A percentile compares a stretch with the other conserved stretches of the same genome.
Conservation (phyloP, 2,113 vertebrate species). For the Reinhardtius hippoglossoides region DNA sequence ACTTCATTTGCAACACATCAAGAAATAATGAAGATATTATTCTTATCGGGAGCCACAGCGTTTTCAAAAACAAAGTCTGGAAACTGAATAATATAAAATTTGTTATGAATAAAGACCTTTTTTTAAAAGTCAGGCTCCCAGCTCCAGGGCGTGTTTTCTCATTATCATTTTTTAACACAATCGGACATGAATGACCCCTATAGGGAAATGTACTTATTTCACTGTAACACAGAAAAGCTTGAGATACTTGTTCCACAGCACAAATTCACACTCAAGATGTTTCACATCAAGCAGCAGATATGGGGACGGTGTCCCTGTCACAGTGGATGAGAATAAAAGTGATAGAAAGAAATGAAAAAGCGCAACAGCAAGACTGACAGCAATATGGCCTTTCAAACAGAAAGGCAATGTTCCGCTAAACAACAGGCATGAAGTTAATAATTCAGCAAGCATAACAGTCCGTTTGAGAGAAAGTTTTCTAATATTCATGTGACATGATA, state of each 20-base stretch:
- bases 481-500: constrained; percentile 81
- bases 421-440: constrained; percentile 70
- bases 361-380: constrained; percentile 31
- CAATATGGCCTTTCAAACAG: constrained; percentile 39
- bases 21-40: constrained; percentile 19
- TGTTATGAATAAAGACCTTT: constrained; percentile 20
- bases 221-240: constrained; percentile 3
- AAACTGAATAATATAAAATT: constrained; percentile 40
- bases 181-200: constrained; percentile 29
- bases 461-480: constrained; percentile 69
- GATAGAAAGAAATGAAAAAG: constrained; percentile 24
- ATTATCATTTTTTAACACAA: constrained; percentile 42
- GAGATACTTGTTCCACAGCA: background rate
- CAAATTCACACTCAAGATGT: constrained; percentile 12
- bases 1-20: constrained; percentile 30
- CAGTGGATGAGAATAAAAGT: constrained; percentile 23
- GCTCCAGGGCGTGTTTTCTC: constrained; percentile 38
- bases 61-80: constrained; percentile 37
- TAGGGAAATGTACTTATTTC: constrained; percentile 30
- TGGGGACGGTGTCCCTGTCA: constrained; percentile 24
- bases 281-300: constrained; percentile 23
- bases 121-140: background rate
- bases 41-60: background rate
- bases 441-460: constrained; percentile 72
- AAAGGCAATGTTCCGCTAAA: constrained; percentile 50